A percentile compares a stretch with the other conserved stretches of the same genome.
Evolutionary conservation across 2,888 invertebrate species (phyloP).

Genomic region (Troides aeacus): DNA sequence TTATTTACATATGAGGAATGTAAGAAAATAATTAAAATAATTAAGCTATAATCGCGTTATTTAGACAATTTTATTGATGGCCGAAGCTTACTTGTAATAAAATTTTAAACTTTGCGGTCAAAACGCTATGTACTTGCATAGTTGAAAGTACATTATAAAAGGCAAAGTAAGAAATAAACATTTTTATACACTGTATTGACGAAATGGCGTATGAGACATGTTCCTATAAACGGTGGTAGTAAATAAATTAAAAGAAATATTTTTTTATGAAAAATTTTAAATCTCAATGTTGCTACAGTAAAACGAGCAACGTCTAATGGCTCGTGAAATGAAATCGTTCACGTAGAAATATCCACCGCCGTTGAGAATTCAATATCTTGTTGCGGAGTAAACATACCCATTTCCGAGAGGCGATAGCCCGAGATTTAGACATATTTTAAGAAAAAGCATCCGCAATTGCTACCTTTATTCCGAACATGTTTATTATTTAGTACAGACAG

Average conservation of each 20-base stretch:
- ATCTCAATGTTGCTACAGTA: conserved; percentile 33
- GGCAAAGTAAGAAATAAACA: too few relatives aligned
- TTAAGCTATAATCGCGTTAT: background rate
- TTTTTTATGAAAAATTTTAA: conserved; percentile 31
- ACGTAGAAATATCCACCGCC: conserved; percentile 48
- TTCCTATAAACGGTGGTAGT: conserved; percentile 6
- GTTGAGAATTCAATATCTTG: conserved; percentile 53
- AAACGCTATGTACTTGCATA: too few relatives aligned
- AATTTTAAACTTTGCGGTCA: background rate
- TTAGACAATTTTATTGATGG: background rate
- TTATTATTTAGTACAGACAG: background rate
- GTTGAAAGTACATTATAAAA: too few relatives aligned
- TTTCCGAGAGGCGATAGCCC: conserved; percentile 39
- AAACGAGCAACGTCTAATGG: conserved; percentile 48
- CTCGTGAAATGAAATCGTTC: conserved; percentile 54
- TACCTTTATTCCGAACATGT: background rate
- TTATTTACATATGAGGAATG: background rate
- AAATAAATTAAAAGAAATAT: conserved; percentile 30
- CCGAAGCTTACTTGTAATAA: background rate
- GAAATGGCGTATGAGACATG: background rate
- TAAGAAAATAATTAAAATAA: background rate
- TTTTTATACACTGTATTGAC: background rate
- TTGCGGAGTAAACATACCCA: conserved; percentile 50
- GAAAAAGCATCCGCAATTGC: background rate
- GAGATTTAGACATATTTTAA: conserved; percentile 15